A percentile compares a stretch with the other conserved stretches of the same genome.
Conservation (phyloP, 1,140 invertebrate species). For the Cotesia chilonis region DNA sequence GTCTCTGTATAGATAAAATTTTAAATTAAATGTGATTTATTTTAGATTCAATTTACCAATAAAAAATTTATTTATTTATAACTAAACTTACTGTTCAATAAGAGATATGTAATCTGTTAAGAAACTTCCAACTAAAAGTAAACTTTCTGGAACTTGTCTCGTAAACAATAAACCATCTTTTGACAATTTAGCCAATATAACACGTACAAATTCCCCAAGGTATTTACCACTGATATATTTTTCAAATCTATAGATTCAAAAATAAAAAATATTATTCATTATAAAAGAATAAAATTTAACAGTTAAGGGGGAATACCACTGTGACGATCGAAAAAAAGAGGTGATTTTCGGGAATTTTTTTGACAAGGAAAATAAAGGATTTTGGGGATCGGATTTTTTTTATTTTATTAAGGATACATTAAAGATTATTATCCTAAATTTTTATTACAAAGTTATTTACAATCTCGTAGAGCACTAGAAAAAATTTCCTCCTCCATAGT, state of each 20-base stretch:
- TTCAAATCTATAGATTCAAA: conserved; percentile 68
- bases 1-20: conserved; percentile 57
- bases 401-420: too few relatives aligned
- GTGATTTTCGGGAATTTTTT: too few relatives aligned
- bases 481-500: too few relatives aligned
- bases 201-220: conserved; percentile 72
- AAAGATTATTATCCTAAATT: too few relatives aligned
- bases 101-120: conserved; percentile 76
- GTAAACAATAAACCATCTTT: conserved; percentile 69
- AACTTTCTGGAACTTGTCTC: conserved; percentile 57
- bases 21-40: conserved; percentile 12
- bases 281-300: neutral
- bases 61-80: conserved; percentile 20
- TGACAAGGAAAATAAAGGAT: too few relatives aligned
- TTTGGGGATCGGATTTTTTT: too few relatives aligned
- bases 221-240: conserved; percentile 77
- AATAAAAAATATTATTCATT: neutral
- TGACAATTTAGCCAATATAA: conserved; percentile 67
- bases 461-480: too few relatives aligned
- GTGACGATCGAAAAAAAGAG: too few relatives aligned
- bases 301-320: too few relatives aligned
- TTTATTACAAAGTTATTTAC: too few relatives aligned
- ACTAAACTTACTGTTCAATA: conserved; percentile 73
- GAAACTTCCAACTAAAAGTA: conserved; percentile 67
- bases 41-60: neutral